Conservation (phyloP, 2,113 vertebrate species). For the Macquaria ambigua region DNA sequence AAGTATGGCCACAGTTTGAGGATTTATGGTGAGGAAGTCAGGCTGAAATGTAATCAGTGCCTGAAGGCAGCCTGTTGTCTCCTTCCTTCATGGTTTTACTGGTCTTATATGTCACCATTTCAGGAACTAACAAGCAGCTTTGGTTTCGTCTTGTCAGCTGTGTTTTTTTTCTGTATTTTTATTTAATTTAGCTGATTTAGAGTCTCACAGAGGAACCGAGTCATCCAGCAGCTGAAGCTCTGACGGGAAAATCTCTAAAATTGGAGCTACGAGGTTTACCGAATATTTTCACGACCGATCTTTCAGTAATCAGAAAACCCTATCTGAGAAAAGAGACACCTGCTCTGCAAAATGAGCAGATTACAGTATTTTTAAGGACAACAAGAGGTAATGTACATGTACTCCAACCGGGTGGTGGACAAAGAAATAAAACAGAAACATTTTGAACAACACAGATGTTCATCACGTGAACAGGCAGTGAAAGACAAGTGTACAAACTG, state of each 20-base stretch:
- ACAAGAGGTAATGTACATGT: not conserved
- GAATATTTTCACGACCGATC: not conserved
- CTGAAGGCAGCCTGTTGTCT: not conserved
- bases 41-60: not conserved
- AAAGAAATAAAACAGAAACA: not conserved
- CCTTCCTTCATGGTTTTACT: not conserved
- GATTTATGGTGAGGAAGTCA: not conserved
- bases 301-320: not conserved
- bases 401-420: not conserved
- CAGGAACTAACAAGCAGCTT: slow-evolving; percentile 49
- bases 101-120: not conserved
- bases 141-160: slow-evolving; percentile 70
- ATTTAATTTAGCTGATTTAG: slow-evolving; percentile 16
- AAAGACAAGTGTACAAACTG: not conserved
- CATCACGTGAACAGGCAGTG: not conserved
- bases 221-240: slow-evolving; percentile 15
- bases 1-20: not conserved
- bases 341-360: not conserved
- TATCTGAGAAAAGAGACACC: not conserved
- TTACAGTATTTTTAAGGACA: not conserved
- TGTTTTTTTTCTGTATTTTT: slow-evolving; percentile 32
- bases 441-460: not conserved
- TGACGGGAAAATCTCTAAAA: slow-evolving; percentile 38
- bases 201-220: slow-evolving; percentile 63
- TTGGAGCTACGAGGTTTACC: not conserved